phyloP scores from a whole-genome alignment of 37 sponge, comb jelly and placozoan genomes.

The Spongilla lacustris region DNA sequence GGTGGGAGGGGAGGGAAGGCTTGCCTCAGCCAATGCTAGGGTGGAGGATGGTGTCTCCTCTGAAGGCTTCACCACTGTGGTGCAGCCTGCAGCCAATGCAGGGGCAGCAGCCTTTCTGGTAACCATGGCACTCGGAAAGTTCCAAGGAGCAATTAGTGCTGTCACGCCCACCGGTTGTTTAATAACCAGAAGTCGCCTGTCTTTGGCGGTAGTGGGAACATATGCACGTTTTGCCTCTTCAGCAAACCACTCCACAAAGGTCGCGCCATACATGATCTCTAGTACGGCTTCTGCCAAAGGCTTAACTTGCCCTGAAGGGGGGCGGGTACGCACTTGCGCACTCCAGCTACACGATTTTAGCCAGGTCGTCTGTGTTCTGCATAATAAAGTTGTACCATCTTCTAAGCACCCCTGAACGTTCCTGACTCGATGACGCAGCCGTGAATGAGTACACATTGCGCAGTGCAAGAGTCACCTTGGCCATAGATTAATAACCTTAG shows the following conservation, averaged over 20 bases:
- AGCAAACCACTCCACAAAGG: slow-evolving; percentile 92
- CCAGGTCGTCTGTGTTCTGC: slow-evolving; percentile 69
- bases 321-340: slow-evolving; percentile 24
- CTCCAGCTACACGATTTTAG: slow-evolving; percentile 70
- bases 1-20: neutral
- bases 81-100: slow-evolving; percentile 96
- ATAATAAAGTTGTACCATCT: slow-evolving; percentile 65
- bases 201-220: slow-evolving; percentile 56
- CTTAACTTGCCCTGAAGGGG: slow-evolving; percentile 83
- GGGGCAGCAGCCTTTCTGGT: slow-evolving; percentile 87
- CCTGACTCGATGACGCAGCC: slow-evolving; percentile 25
- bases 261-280: slow-evolving; percentile 87
- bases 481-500: too few species aligned
- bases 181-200: slow-evolving; percentile 44
- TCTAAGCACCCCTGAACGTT: slow-evolving; percentile 48
- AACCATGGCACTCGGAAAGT: slow-evolving; percentile 92
- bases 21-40: slow-evolving; percentile 87
- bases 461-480: slow-evolving; percentile 37
- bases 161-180: slow-evolving; percentile 93
- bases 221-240: slow-evolving; percentile 82
- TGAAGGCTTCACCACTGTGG: slow-evolving; percentile 86
- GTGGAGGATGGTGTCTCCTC: slow-evolving; percentile 95
- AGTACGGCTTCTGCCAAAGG: slow-evolving; percentile 73
- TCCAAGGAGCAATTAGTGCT: slow-evolving; percentile 94
- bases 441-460: neutral